Evolutionary conservation across 2,797 vertebrate species (phyloP), one percentile per base, ranked within the genome.

Genomic region (Cryptoblepharus egeriae): DNA sequence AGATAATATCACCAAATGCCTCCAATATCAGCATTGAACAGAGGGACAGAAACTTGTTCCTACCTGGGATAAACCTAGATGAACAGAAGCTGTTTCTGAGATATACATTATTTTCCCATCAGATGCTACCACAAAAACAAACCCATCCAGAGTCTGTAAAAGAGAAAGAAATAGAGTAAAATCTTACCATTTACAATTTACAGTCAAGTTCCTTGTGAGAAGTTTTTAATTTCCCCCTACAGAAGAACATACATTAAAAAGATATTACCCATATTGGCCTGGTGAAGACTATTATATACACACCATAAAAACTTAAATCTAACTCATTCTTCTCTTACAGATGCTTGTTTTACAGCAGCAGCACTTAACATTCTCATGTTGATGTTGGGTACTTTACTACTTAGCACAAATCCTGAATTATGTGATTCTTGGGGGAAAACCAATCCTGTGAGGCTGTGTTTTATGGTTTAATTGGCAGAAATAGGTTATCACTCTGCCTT

Each of bases 81-180:
- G 98, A 16, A 99, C 98, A 0, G 98, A 99, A 0, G 98, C 98
- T 0, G 98, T 99, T 92, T 99, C 98, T 20, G 98, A 99, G 85
- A 99, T 99, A 93, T 99, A 99, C 97, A 99, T 98, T 91, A 99
- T 98, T 95, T 99, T 99, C 15, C 98, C 98, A 52, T 99, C 98
- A 22, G 98, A 97, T 0, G 98, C 97, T 13, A 99, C 97, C 22
- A 99, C 98, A 7, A 99, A 99, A 84, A 99, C 97, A 83, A 99
- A 99, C 65, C 98, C 98, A 83, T 99, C 98, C 91, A 99, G 93
- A 75, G 98, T 99, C 98, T 99, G 95, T 28, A 89, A 91, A 78
- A 92, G 69, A 87, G 10, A 91, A 85, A 83, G 37, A 52, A 0
- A 11, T 37, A 9, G 68, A 60, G 72, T 91, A 3, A 93, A 92